phyloP scores from a whole-genome alignment of 2,113 vertebrate genomes.

The Suncus etruscus region DNA sequence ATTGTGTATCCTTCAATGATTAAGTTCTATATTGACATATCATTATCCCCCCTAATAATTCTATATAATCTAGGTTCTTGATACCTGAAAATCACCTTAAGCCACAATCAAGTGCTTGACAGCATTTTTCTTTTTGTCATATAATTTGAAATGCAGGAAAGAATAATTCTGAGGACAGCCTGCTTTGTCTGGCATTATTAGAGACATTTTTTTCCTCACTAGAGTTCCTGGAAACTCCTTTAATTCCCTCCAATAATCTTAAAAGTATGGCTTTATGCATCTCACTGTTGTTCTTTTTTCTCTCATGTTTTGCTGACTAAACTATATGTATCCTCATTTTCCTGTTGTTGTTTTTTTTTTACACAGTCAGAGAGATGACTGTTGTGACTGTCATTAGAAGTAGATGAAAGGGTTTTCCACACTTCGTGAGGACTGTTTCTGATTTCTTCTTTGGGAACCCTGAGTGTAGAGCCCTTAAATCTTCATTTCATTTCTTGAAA shows the following conservation, averaged over 20 bases:
- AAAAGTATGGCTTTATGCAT: not conserved
- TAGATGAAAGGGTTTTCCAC: fast-evolving
- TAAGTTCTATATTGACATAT: not conserved
- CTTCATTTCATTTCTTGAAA: not conserved
- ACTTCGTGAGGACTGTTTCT: not conserved
- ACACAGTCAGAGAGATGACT: not conserved
- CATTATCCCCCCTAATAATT: not conserved
- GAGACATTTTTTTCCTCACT: not conserved
- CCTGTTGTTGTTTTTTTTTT: not conserved
- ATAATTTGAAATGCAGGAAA: no score
- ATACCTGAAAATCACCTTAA: not conserved
- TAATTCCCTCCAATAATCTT: not conserved
- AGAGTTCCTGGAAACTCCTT: not conserved
- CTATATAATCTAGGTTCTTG: not conserved
- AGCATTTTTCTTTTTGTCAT: not conserved
- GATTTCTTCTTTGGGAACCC: not conserved
- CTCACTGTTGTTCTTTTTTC: not conserved
- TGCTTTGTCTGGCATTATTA: not conserved
- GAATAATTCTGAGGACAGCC: not conserved
- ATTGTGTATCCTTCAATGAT: not conserved
- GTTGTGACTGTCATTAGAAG: no score
- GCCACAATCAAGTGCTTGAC: not conserved
- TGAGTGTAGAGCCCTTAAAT: not conserved
- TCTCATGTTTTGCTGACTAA: not conserved
- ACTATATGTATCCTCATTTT: not conserved